Base-by-base conservation (phyloP, 2,113 vertebrate genomes). In the Parus major region DNA sequence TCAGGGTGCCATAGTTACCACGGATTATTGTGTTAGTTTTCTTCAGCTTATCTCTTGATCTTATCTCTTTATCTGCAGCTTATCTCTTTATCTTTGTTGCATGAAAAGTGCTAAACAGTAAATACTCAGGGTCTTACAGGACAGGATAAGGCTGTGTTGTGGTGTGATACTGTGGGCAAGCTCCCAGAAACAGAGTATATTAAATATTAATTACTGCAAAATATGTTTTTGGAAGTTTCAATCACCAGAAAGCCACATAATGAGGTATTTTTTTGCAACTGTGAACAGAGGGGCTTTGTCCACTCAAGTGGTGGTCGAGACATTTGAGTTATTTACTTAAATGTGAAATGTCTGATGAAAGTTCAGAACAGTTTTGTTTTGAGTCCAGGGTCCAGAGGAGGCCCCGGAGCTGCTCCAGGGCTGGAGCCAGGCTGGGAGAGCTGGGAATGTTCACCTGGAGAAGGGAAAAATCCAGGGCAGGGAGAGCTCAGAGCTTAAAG, bases 351-450 rank as follows among this genome's bases (percentile, higher is more conserved):
- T 50, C 59, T 89, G 24, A 35, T 90, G 87, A 71, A 71, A 93
- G 73, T 73, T 88, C 57, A 82, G 47, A 92, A 15, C 78, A 50
- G 12, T 64, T 78, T 76, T 86, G 24, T 25, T 59, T 85, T 69
- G 22, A 9, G 25, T 10, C 24, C 29, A 35, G 42, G 10, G 50
- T 41, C n/a, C 50, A 49, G 10, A 28, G n/a, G 59, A 73, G 29
- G 15, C 10, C 28, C 0, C 0, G 0, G 27, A 63, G 39, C 11
- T 64, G 39, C 36, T 44, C 0, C 36, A 31, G 47, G 56, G 21
- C 27, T 82, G 80, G 80, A 82, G 66, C 66, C 56, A 16, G 69
- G 19, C 41, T 49, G 82, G 49, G 12, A 85, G 29, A 49, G 29
- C 60, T 57, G 50, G 70, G n/a, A 3, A 2, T 36, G 49, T 3